Base-by-base conservation (phyloP, 1,140 invertebrate species). In the Antheraea mylitta region DNA sequence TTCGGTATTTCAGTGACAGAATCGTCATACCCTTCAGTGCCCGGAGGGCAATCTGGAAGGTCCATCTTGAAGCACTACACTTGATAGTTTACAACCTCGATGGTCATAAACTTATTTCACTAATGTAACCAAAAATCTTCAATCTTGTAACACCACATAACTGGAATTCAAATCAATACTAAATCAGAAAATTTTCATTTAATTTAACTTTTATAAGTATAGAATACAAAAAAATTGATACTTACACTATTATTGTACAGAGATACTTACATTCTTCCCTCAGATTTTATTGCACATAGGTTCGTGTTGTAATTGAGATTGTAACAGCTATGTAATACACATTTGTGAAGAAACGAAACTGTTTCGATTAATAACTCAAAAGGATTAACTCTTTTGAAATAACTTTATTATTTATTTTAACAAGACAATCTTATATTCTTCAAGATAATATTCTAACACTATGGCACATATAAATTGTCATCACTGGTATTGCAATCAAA, bases 31-130 rank as follows among this genome's bases (percentile, higher is more conserved):
- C 90, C 90, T 75, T 92, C 90, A 60, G 90, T 79, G 59, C 90
- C 90, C 0, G 90, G 90, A 36, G 90, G 90, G 67, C 90, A 89
- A 73, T 92, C 90, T 0, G 90, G 90, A 6, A 90, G 81, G 7
- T 92, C 90, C 90, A 92, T 92, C 75, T 85, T 87, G 76, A 82
- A 45, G 64, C 90, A 89, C 88, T 88, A 86, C 88, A 90, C 88
- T 88, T 81, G 70, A 70, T 76, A 81, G 87, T 89, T 86, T 89
- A 87, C 86, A 83, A 84, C 75, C 83, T 78, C 59, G 78, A 71
- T 71, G 74, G 77, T 83, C 87, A 91, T 90, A 90, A 89, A 89
- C 86, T 82, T 82, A 64, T 75, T 77, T 65, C 65, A 77, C 74
- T 69, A 77, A 71, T 68, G 60, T 77, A 68, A 64, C 58, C 59